Conservation (phyloP, 2,113 vertebrate species). For the Phaethornis superciliosus region DNA sequence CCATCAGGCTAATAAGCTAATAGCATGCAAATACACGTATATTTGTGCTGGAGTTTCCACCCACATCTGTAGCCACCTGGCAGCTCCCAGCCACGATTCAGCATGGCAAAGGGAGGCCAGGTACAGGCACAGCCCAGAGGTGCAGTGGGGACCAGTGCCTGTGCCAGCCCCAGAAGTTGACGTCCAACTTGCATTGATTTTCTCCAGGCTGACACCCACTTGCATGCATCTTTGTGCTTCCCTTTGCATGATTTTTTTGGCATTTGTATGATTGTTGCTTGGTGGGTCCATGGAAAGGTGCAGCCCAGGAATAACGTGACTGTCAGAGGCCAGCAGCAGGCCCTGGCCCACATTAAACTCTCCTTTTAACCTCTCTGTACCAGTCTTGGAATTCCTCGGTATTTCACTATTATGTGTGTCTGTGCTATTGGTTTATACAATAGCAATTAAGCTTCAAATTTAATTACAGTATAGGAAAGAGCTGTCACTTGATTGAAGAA, state of each 20-base stretch:
- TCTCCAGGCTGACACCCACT: not conserved
- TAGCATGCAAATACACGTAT: not conserved
- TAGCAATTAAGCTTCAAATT: constrained; percentile 51
- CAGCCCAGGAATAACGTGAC: not conserved
- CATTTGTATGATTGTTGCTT: not conserved
- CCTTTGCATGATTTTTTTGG: not conserved
- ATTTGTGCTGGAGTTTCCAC: not conserved
- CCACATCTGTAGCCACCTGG: not conserved
- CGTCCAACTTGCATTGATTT: not conserved
- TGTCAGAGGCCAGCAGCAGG: not conserved
- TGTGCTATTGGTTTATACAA: not conserved
- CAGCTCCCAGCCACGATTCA: rapidly evolving
- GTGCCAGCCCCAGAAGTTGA: not conserved
- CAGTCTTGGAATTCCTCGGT: not conserved
- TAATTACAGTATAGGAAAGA: constrained; percentile 42
- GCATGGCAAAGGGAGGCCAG: rapidly evolving
- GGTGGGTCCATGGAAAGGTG: rapidly evolving
- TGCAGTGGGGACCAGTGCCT: not conserved
- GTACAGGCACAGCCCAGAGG: not conserved
- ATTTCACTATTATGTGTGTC: constrained; percentile 33
- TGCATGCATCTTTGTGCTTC: not conserved
- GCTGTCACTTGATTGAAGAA: constrained; percentile 13
- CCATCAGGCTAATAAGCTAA: not conserved
- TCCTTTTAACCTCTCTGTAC: not conserved
- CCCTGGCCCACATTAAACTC: not conserved